phyloP scores from a whole-genome alignment of 2,888 invertebrate species.

The Paralinhomoeus sp. region DNA sequence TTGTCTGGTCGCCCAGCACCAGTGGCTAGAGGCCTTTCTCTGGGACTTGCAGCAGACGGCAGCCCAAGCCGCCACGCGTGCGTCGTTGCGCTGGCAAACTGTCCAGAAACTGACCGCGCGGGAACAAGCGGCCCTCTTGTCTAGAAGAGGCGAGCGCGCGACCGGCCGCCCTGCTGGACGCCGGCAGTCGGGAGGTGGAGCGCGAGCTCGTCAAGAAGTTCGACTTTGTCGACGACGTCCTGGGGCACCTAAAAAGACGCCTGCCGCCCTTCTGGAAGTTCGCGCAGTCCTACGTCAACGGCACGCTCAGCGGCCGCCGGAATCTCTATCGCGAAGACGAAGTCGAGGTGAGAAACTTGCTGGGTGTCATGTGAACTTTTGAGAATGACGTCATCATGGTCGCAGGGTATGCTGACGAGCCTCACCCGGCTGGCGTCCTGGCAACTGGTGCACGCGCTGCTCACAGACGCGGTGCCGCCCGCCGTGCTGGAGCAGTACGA shows the following conservation, averaged over 20 bases:
- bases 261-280: constrained; percentile 84
- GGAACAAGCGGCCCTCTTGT: too few species aligned
- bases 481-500: constrained; percentile 11
- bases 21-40: constrained; percentile 47
- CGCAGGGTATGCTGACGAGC: constrained; percentile 21
- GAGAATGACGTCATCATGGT: too few species aligned
- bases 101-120: too few species aligned
- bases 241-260: constrained; percentile 47
- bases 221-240: constrained; percentile 53
- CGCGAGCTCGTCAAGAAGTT: constrained; percentile 44
- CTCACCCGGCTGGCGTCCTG: constrained; percentile 21
- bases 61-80: constrained; percentile 7
- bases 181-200: too few species aligned
- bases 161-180: too few species aligned
- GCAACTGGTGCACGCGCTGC: constrained; percentile 21
- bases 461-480: constrained; percentile 15
- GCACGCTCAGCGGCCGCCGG: constrained; percentile 48
- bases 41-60: constrained; percentile 34
- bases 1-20: constrained; percentile 59
- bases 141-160: too few species aligned
- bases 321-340: constrained; percentile 16
- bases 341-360: constrained; percentile 21
- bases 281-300: constrained; percentile 75
- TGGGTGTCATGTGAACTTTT: too few species aligned
- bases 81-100: too few species aligned